These are phyloP conservation scores for Sylvietta virens DNA, from an alignment of 2,113 vertebrate species.

Conservation along the genomic window DNA sequence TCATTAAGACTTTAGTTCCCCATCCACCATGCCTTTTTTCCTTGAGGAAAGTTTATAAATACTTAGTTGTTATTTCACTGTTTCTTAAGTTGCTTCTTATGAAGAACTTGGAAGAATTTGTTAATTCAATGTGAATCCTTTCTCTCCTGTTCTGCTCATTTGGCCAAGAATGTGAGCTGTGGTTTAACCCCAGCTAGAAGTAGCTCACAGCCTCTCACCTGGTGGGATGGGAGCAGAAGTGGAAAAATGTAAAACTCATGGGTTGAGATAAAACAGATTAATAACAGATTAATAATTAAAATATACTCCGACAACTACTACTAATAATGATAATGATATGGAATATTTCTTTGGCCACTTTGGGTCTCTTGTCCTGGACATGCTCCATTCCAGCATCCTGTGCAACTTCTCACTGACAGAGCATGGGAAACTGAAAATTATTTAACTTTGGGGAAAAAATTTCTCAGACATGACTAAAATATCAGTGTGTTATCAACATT, in stretches of 20 bases:
- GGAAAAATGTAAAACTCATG: neutral
- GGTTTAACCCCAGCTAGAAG: neutral
- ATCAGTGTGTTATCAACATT: neutral
- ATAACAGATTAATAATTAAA: neutral
- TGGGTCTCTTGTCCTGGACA: neutral
- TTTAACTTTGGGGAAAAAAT: neutral
- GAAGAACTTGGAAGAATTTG: neutral
- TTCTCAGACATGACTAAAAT: neutral
- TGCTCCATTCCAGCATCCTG: neutral
- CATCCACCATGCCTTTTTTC: neutral
- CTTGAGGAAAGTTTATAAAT: constrained; percentile 13
- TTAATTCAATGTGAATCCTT: neutral
- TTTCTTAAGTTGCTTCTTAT: neutral
- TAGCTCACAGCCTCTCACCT: neutral
- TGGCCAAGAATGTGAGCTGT: neutral
- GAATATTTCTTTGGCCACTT: neutral
- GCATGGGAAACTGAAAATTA: neutral
- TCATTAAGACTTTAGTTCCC: constrained; percentile 2
- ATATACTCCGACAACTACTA: neutral
- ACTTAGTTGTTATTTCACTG: neutral
- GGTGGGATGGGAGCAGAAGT: neutral
- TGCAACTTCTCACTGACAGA: neutral
- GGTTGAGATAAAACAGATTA: neutral
- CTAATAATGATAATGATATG: too few species aligned
- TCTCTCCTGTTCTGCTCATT: neutral